phyloP scores from a whole-genome alignment of 2,113 vertebrate genomes.

The Corythornis cristatus region DNA sequence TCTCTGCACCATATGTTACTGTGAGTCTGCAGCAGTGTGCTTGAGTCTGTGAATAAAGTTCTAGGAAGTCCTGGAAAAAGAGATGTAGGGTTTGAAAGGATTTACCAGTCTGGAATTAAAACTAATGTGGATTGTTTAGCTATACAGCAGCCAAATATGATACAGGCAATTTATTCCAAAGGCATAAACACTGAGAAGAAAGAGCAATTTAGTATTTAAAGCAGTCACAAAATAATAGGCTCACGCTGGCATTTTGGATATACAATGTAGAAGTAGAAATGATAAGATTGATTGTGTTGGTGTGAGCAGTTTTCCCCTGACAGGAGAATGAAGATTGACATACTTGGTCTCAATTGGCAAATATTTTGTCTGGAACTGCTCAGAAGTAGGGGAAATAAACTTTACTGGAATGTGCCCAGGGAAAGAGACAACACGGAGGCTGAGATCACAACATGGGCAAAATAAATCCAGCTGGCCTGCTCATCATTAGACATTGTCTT shows the following conservation, averaged over 20 bases:
- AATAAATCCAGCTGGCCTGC: not conserved
- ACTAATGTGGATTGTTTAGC: not conserved
- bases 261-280: not conserved
- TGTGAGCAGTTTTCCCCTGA: not conserved
- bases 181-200: not conserved
- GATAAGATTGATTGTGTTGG: not conserved
- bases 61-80: not conserved
- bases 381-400: not conserved
- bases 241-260: not conserved
- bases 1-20: not conserved
- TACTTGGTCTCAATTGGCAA: not conserved
- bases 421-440: not conserved
- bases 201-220: not conserved
- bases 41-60: not conserved
- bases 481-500: not conserved
- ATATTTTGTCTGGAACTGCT: not conserved
- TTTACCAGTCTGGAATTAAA: not conserved
- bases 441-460: not conserved
- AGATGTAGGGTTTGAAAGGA: not conserved
- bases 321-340: not conserved
- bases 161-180: not conserved
- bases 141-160: not conserved
- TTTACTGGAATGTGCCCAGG: not conserved
- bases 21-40: too few relatives aligned
- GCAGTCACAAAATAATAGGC: not conserved